Conservation (phyloP, 2,797 vertebrate species). For the Cossypha polioptera region DNA sequence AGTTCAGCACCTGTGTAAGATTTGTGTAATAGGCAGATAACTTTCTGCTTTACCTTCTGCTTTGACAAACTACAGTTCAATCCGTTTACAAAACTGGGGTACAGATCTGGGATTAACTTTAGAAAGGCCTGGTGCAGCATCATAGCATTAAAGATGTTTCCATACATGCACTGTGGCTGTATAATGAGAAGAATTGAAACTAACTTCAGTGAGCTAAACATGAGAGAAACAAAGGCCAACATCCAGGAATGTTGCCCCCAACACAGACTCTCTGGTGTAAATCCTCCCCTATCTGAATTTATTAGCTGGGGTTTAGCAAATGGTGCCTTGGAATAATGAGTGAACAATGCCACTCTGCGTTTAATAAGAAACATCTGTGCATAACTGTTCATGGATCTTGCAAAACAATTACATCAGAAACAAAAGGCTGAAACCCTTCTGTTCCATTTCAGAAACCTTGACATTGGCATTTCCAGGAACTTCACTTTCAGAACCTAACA, state of each 20-base stretch:
- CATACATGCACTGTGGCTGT: neutral
- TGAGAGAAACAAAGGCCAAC: neutral
- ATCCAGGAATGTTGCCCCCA: neutral
- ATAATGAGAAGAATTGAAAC: neutral
- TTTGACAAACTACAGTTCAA: neutral
- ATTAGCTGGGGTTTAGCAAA: conserved; percentile 44
- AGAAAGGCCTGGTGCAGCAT: neutral
- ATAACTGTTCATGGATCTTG: neutral
- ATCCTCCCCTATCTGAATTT: neutral
- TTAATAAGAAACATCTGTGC: conserved; percentile 76
- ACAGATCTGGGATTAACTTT: neutral
- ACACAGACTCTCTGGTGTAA: neutral
- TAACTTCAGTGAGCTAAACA: neutral
- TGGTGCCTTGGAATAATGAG: conserved; percentile 55
- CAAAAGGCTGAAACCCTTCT: conserved; percentile 45
- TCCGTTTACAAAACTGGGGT: neutral
- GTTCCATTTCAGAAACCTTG: neutral
- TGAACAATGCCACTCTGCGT: conserved; percentile 63
- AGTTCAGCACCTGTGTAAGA: neutral
- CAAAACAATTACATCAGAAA: conserved; percentile 51
- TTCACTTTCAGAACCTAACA: neutral
- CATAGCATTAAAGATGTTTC: neutral
- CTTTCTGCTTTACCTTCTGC: neutral
- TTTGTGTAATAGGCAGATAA: neutral
- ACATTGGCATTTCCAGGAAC: conserved; percentile 5